These are phyloP conservation scores for Melanotus villosus DNA, from an alignment of 2,888 invertebrate species.

Conservation along the genomic window DNA sequence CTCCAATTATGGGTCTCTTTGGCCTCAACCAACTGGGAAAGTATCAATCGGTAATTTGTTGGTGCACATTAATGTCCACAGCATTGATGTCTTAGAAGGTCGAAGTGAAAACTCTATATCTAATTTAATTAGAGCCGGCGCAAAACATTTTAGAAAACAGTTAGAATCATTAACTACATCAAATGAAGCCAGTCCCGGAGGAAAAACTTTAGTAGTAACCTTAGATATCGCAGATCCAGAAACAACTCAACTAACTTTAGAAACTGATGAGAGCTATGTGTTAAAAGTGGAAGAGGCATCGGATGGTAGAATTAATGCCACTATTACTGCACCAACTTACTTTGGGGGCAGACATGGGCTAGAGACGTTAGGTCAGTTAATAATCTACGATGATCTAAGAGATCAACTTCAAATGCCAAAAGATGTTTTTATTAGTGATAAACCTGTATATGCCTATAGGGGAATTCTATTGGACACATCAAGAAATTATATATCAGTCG, in stretches of 20 bases:
- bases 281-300: slow-evolving; percentile 67
- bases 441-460: slow-evolving; percentile 89
- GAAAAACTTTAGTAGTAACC: slow-evolving; percentile 66
- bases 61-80: slow-evolving; percentile 70
- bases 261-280: slow-evolving; percentile 75
- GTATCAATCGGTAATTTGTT: slow-evolving; percentile 72
- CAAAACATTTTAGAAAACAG: slow-evolving; percentile 56
- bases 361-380: slow-evolving; percentile 78
- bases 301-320: slow-evolving; percentile 71
- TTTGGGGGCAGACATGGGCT: slow-evolving; percentile 79
- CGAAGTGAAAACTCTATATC: slow-evolving; percentile 59
- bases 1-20: slow-evolving; percentile 73
- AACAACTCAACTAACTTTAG: slow-evolving; percentile 66
- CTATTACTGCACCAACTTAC: slow-evolving; percentile 73
- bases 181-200: slow-evolving; percentile 62
- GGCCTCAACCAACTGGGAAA: slow-evolving; percentile 77
- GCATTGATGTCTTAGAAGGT: slow-evolving; percentile 69
- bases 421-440: slow-evolving; percentile 78
- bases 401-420: slow-evolving; percentile 75
- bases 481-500: slow-evolving; percentile 86
- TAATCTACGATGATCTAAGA: slow-evolving; percentile 77
- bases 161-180: slow-evolving; percentile 50
- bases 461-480: slow-evolving; percentile 93
- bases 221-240: slow-evolving; percentile 60
- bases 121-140: slow-evolving; percentile 58